Evolutionary conservation across 2,888 invertebrate species (phyloP).

Genomic region (Watsonalla cultraria): DNA sequence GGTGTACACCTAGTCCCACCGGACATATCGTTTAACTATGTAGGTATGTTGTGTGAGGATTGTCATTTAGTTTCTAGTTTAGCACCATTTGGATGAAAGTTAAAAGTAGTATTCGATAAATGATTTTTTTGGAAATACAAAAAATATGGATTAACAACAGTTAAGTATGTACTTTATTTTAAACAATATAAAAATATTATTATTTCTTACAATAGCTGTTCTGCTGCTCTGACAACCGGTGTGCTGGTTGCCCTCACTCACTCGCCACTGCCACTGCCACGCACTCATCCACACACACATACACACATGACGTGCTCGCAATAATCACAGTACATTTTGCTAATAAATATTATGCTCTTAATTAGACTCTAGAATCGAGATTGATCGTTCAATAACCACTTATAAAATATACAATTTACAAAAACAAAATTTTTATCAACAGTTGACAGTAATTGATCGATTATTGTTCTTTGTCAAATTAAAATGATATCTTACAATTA

Average conservation of each 20-base stretch:
- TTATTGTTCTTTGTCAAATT: constrained; percentile 50
- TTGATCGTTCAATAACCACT: constrained; percentile 58
- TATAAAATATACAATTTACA: constrained; percentile 69
- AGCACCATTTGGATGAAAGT: constrained; percentile 69
- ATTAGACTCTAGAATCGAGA: constrained; percentile 60
- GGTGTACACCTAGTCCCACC: constrained; percentile 15
- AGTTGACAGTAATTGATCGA: constrained; percentile 48
- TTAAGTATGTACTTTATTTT: constrained; percentile 67
- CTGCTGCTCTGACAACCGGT: constrained; percentile 48
- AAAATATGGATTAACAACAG: constrained; percentile 59
- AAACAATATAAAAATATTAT: constrained; percentile 76
- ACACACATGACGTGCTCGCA: constrained; percentile 19
- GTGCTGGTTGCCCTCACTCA: constrained; percentile 7
- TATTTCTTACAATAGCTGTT: constrained; percentile 61
- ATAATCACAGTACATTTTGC: constrained; percentile 67
- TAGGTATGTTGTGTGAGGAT: constrained; percentile 10
- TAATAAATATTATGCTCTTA: constrained; percentile 61
- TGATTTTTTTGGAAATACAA: constrained; percentile 59
- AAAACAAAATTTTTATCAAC: constrained; percentile 59
- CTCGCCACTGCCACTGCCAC: constrained; percentile 6
- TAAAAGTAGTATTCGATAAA: constrained; percentile 38
- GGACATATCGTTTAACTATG: constrained; percentile 12
- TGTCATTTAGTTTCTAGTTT: constrained; percentile 39
- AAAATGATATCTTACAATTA: constrained; percentile 46
- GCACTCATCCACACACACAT: constrained; percentile 26